Evolutionary conservation across 2,113 vertebrate species (phyloP), one percentile per base, ranked within the genome.

Genomic region (Eulemur rufifrons): DNA sequence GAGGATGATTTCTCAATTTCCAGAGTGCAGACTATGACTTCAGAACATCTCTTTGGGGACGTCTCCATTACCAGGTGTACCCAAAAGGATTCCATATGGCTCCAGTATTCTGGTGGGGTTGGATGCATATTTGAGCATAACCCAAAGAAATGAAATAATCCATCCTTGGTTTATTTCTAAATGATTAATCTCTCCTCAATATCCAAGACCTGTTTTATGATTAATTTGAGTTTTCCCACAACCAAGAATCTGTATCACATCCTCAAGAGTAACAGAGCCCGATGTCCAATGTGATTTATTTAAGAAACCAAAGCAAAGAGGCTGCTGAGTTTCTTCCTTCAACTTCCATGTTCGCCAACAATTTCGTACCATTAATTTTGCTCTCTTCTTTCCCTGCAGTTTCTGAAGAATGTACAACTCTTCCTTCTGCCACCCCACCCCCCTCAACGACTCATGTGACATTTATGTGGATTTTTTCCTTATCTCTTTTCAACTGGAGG

Each of bases 101-200:
- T 92, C 84, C 80, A 50, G 9, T 68, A 42, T 78, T 78, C 85
- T 63, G 73, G 45, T 68, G 76, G 84, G 42, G 25, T 61, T 76
- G 68, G 91, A 89, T 86, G 82, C 95, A 96, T 91, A 93, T 39
- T 97, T 97, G 97, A 97, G 74, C 56, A 23, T 39, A 91, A 82
- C 95, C 96, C 98, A 96, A 89, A 96, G 95, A 95, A 73, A 97
- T 91, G 94, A 96, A 95, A 93, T 82, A 91, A 81, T 90, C 93
- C 95, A 61, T 47, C 52, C 80, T 91, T 89, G 86, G 85, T 95
- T 93, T 97, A 45, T 95, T 97, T 96, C 84, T 89, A 37, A 86
- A 89, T 96, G 96, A 97, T 97, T 90, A 89, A 96, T 97, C 86
- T 96, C 88, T 82, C 73, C 83, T 94, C 17, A 0, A 85, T 89